Percentiles rank a stretch among this genome's conserved stretches.
Evolutionary conservation across 2,113 vertebrate species (phyloP).

Genomic region (Megalops atlanticus): DNA sequence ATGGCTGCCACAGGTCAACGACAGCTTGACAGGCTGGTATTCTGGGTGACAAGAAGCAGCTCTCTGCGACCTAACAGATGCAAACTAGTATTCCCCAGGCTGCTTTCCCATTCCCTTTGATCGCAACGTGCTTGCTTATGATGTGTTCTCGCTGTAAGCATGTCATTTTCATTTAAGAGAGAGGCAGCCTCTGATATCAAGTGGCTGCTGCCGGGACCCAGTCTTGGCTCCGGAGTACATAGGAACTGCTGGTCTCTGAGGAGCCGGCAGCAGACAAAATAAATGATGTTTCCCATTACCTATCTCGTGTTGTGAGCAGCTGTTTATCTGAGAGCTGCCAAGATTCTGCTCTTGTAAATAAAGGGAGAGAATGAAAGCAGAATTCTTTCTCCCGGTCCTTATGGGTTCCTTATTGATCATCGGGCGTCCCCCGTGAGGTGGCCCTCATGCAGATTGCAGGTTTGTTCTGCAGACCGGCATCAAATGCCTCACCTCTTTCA

Average conservation of each 20-base stretch:
- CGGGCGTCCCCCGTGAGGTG: neutral
- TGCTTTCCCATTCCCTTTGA: slow-evolving; percentile 52
- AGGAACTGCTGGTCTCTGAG: slow-evolving; percentile 52
- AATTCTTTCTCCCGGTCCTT: slow-evolving; percentile 13
- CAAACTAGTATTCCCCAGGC: slow-evolving; percentile 32
- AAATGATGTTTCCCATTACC: slow-evolving; percentile 49
- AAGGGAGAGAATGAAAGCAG: slow-evolving; percentile 46
- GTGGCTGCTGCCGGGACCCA: slow-evolving; percentile 44
- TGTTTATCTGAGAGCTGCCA: slow-evolving; percentile 60
- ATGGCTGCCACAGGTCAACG: slow-evolving; percentile 46
- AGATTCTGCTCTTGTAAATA: slow-evolving; percentile 34
- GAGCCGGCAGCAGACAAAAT: slow-evolving; percentile 62
- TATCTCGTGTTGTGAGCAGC: slow-evolving; percentile 50
- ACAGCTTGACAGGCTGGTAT: slow-evolving; percentile 43
- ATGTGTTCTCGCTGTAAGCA: slow-evolving; percentile 35
- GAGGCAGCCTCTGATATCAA: slow-evolving; percentile 44
- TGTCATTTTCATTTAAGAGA: slow-evolving; percentile 47
- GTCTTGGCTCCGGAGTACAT: slow-evolving; percentile 23
- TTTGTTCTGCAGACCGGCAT: neutral
- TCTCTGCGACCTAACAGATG: slow-evolving; percentile 35
- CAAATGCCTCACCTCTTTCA: slow-evolving; percentile 8
- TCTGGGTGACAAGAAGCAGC: slow-evolving; percentile 54
- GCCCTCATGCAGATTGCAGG: slow-evolving; percentile 6
- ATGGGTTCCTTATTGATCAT: slow-evolving; percentile 18
- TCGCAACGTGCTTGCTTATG: slow-evolving; percentile 46